Percentiles rank a stretch among this genome's conserved stretches.
Conservation (phyloP, 2,888 invertebrate species). For the Rhagonycha lutea region DNA sequence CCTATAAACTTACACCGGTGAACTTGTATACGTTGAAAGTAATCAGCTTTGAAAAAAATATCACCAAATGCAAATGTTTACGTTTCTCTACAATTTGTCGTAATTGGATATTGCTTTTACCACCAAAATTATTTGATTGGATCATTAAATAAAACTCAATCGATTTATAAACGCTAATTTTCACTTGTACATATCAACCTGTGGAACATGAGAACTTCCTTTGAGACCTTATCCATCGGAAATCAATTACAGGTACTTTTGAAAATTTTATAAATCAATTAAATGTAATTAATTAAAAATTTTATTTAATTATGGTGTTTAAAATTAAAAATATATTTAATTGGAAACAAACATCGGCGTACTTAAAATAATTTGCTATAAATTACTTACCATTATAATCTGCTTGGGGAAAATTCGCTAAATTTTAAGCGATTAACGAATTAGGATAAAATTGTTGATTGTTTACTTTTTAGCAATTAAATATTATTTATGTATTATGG, state of each 20-base stretch:
- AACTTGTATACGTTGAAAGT: not conserved
- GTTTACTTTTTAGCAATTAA: not conserved
- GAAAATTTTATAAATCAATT: not conserved
- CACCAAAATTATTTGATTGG: not conserved
- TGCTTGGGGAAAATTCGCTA: not conserved
- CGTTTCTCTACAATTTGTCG: not conserved
- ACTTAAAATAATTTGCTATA: not conserved
- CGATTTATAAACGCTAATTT: not conserved
- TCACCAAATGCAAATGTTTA: not conserved
- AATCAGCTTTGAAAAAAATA: not conserved
- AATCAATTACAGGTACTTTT: not conserved
- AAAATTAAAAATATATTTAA: not conserved
- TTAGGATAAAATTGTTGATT: not conserved
- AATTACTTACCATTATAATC: not conserved
- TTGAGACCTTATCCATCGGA: not conserved
- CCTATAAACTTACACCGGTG: not conserved
- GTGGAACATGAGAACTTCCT: not conserved
- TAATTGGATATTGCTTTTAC: not conserved
- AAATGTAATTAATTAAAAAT: not conserved
- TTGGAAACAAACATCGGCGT: not conserved
- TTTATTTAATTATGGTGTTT: not conserved
- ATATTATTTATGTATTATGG: not conserved
- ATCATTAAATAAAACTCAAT: not conserved
- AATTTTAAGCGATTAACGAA: not conserved
- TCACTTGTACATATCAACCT: not conserved